Percentiles rank a stretch among this genome's conserved stretches.
These are phyloP conservation scores for Amblyopsis rosae DNA, from an alignment of 2,113 vertebrate genomes.

Conservation along the genomic window DNA sequence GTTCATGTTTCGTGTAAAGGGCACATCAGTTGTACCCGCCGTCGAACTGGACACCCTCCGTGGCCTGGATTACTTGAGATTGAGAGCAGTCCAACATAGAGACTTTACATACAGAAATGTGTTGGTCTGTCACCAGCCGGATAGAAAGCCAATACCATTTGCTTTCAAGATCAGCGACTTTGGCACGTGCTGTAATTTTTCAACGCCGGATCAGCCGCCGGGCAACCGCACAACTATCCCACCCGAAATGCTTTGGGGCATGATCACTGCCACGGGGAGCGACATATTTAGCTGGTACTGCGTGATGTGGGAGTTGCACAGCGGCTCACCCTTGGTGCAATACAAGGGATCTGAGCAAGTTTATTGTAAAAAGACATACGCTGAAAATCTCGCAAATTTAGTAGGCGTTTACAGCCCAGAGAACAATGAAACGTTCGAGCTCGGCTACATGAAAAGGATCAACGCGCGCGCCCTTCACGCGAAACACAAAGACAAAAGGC, in stretches of 20 bases:
- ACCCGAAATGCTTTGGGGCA: too few species aligned
- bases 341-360: too few species aligned
- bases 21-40: neutral
- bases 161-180: conserved; percentile 2
- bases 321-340: too few species aligned
- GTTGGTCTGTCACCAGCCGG: neutral
- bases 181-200: neutral
- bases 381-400: neutral
- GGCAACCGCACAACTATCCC: neutral
- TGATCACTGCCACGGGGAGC: neutral
- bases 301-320: conserved; percentile 11
- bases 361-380: neutral
- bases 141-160: neutral
- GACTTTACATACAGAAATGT: too few species aligned
- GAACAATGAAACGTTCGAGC: too few species aligned
- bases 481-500: too few species aligned
- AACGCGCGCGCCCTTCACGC: too few species aligned
- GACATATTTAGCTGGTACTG: neutral
- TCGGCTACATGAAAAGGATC: too few species aligned
- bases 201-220: neutral
- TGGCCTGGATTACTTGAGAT: neutral
- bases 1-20: neutral
- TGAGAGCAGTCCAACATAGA: neutral
- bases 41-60: neutral
- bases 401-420: neutral